Conservation (phyloP, 92 coral and sea anemone genomes). For the Heliopora coerulea region DNA sequence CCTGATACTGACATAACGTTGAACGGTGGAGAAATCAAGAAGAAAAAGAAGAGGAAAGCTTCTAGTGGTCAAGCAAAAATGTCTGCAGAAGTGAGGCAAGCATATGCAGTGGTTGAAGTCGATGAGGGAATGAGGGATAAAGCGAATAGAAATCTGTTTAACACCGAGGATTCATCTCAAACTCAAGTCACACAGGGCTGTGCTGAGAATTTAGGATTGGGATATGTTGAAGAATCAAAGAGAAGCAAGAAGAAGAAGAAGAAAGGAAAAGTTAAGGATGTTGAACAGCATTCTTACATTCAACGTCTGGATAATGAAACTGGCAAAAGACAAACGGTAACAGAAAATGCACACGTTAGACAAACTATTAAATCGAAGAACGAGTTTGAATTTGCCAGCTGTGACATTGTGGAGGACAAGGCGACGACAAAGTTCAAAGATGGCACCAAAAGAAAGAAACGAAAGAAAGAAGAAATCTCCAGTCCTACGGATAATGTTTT, state of each 20-base stretch:
- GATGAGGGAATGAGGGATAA: not conserved
- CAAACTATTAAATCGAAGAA: not conserved
- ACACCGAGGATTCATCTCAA: not conserved
- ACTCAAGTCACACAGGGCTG: not conserved
- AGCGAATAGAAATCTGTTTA: not conserved
- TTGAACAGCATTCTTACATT: not conserved
- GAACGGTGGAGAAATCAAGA: not conserved
- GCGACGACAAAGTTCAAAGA: too few relatives aligned
- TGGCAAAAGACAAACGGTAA: not conserved
- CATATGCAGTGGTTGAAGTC: too few relatives aligned
- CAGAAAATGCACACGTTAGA: too few relatives aligned
- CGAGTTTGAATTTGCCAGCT: not conserved
- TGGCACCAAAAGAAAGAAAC: not conserved
- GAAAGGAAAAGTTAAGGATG: not conserved
- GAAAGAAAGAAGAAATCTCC: slow-evolving; percentile 2
- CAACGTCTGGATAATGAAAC: not conserved
- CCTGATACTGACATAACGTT: not conserved
- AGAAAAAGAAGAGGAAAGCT: slow-evolving; percentile 8
- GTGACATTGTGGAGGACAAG: not conserved
- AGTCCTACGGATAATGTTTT: not conserved
- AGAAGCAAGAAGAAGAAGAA: slow-evolving; percentile 21
- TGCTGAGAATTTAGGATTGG: not conserved
- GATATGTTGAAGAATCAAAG: not conserved
- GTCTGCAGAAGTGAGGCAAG: not conserved
- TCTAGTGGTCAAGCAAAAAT: not conserved